Percentiles rank a stretch among this genome's conserved stretches.
Conservation (phyloP, 1,140 invertebrate genomes). For the Zaprionus camerounensis region DNA sequence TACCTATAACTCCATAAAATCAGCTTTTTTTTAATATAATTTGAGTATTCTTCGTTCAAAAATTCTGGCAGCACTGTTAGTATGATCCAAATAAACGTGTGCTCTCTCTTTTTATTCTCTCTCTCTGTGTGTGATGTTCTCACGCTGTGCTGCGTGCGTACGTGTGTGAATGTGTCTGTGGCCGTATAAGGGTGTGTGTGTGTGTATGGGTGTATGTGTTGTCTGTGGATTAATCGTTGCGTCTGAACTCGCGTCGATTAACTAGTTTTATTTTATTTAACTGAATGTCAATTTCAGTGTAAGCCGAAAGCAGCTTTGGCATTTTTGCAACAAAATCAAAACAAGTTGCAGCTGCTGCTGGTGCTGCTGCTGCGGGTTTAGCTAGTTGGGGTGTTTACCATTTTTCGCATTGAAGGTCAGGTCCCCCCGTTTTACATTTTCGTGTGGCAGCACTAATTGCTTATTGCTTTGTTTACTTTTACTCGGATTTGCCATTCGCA, state of each 20-base stretch:
- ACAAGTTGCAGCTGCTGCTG: slow-evolving; percentile 60
- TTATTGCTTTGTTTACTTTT: slow-evolving; percentile 80
- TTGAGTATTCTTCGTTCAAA: too few species aligned
- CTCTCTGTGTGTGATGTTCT: neutral
- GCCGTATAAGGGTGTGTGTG: slow-evolving; percentile 4
- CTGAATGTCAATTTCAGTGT: slow-evolving; percentile 81
- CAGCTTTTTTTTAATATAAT: too few species aligned
- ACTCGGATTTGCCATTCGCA: slow-evolving; percentile 46
- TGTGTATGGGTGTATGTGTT: slow-evolving; percentile 20
- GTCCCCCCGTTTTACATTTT: slow-evolving; percentile 26
- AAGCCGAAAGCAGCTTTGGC: slow-evolving; percentile 57
- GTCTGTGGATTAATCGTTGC: slow-evolving; percentile 47
- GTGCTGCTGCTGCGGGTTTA: slow-evolving; percentile 15
- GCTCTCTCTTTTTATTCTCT: slow-evolving; percentile 2
- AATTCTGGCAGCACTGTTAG: too few species aligned
- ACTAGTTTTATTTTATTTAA: slow-evolving; percentile 73
- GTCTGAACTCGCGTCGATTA: slow-evolving; percentile 59
- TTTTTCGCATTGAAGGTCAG: slow-evolving; percentile 69
- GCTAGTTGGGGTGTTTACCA: slow-evolving; percentile 60
- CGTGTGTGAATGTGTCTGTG: slow-evolving; percentile 12
- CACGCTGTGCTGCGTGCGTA: slow-evolving; percentile 8
- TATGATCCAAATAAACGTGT: slow-evolving; percentile 19
- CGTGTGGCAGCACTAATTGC: slow-evolving; percentile 72
- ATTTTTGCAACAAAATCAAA: slow-evolving; percentile 59
- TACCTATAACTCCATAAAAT: too few species aligned